Conservation (phyloP, 2,888 invertebrate species). For the Apodemia hepburni region DNA sequence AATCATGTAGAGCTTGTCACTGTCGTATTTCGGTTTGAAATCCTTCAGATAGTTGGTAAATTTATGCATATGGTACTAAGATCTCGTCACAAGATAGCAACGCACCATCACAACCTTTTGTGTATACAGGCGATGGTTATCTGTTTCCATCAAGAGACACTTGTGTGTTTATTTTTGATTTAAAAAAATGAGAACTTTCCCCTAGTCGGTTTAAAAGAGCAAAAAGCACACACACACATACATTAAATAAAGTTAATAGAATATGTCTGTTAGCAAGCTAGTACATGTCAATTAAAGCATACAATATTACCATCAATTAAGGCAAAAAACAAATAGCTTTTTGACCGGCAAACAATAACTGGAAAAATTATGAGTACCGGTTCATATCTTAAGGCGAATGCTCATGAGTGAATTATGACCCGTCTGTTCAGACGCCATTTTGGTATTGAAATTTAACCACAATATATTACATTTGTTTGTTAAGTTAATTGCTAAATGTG, state of each 20-base stretch:
- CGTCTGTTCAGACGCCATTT: conserved; percentile 54
- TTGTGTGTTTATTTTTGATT: too few relatives aligned
- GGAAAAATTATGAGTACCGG: conserved; percentile 8
- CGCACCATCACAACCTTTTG: too few relatives aligned
- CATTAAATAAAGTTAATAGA: neutral
- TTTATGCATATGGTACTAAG: too few relatives aligned
- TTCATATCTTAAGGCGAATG: conserved; percentile 14
- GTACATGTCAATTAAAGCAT: conserved; percentile 5
- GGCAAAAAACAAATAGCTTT: conserved; percentile 13
- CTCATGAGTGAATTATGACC: conserved; percentile 46
- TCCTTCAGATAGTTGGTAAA: too few relatives aligned
- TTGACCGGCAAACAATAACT: conserved; percentile 4
- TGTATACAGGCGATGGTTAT: too few relatives aligned
- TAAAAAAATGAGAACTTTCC: too few relatives aligned
- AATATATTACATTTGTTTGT: conserved; percentile 80
- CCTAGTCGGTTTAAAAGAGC: too few relatives aligned
- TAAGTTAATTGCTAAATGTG: conserved; percentile 79
- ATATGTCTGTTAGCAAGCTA: neutral
- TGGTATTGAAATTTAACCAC: conserved; percentile 75
- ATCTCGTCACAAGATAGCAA: too few relatives aligned
- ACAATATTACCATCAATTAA: conserved; percentile 6
- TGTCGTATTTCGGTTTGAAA: too few relatives aligned
- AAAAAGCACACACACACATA: too few relatives aligned
- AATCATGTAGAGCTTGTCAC: too few relatives aligned
- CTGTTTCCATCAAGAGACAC: too few relatives aligned